A percentile compares a stretch with the other conserved stretches of the same genome.
phyloP scores from a whole-genome alignment of 2,797 vertebrate genomes.

The Graptemys geographica region DNA sequence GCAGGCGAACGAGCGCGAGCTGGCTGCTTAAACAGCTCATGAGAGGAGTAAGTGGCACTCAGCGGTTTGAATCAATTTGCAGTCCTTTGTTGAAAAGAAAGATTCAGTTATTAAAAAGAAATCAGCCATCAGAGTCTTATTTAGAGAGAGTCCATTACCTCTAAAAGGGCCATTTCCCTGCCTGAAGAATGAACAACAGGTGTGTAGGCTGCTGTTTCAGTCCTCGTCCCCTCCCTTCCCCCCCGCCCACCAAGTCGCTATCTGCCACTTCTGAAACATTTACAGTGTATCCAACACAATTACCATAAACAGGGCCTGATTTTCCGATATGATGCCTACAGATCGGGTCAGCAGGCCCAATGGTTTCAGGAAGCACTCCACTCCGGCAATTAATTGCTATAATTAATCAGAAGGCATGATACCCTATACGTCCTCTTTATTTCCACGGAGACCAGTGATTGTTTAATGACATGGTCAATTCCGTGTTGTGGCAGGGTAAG shows the following conservation, averaged over 20 bases:
- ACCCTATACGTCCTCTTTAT: background rate
- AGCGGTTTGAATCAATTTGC: constrained; percentile 32
- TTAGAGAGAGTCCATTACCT: background rate
- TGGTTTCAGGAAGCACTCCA: background rate
- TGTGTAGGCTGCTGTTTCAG: background rate
- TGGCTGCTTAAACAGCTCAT: background rate
- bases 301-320: accelerated
- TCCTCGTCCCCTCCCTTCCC: too few species aligned
- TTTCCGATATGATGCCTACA: background rate
- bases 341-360: background rate
- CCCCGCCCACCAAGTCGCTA: background rate
- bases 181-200: background rate
- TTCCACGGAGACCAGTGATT: background rate
- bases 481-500: background rate
- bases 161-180: background rate
- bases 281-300: background rate
- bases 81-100: background rate
- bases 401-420: background rate
- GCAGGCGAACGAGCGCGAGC: background rate
- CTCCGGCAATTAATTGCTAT: background rate
- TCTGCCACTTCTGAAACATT: background rate
- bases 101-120: background rate
- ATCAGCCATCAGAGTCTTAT: background rate
- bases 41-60: constrained; percentile 25
- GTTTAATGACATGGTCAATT: background rate